Conservation (phyloP, 2,888 invertebrate species). For the Empis livida region DNA sequence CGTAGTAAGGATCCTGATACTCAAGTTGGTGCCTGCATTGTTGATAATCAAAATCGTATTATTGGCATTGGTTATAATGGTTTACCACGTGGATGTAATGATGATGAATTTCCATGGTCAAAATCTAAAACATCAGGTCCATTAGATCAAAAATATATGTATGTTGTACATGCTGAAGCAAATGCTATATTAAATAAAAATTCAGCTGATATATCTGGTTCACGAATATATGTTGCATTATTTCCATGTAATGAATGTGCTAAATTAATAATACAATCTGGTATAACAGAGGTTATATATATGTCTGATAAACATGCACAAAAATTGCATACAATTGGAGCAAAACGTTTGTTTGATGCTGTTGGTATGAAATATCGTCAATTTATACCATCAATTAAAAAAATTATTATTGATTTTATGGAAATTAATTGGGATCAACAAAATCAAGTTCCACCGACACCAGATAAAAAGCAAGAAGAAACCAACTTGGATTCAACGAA, state of each 20-base stretch:
- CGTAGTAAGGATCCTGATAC: conserved; percentile 89
- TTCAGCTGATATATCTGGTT: conserved; percentile 57
- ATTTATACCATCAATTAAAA: conserved; percentile 45
- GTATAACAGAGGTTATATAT: conserved; percentile 66
- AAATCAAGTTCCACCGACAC: conserved; percentile 10
- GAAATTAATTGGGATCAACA: conserved; percentile 12
- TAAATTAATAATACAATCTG: conserved; percentile 89
- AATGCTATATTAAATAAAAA: conserved; percentile 94
- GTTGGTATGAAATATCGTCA: conserved; percentile 57
- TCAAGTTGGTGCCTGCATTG: conserved; percentile 93
- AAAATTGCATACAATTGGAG: conserved; percentile 55
- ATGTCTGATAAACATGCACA: conserved; percentile 68
- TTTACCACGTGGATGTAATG: conserved; percentile 81
- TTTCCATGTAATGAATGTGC: conserved; percentile 98
- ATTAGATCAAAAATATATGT: conserved; percentile 69
- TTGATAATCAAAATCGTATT: conserved; percentile 71
- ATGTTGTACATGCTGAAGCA: conserved; percentile 95
- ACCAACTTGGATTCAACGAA: not conserved
- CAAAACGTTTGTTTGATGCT: conserved; percentile 70
- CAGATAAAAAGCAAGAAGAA: not conserved
- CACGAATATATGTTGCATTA: conserved; percentile 74
- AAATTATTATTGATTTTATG: conserved; percentile 56
- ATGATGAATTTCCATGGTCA: conserved; percentile 83
- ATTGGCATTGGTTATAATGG: conserved; percentile 96
- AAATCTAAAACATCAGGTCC: conserved; percentile 49